Percentiles rank a stretch among this genome's conserved stretches.
phyloP scores from a whole-genome alignment of 30 jellyfish, hydroid and myxozoan genomes.

The Turritopsis dohrnii region DNA sequence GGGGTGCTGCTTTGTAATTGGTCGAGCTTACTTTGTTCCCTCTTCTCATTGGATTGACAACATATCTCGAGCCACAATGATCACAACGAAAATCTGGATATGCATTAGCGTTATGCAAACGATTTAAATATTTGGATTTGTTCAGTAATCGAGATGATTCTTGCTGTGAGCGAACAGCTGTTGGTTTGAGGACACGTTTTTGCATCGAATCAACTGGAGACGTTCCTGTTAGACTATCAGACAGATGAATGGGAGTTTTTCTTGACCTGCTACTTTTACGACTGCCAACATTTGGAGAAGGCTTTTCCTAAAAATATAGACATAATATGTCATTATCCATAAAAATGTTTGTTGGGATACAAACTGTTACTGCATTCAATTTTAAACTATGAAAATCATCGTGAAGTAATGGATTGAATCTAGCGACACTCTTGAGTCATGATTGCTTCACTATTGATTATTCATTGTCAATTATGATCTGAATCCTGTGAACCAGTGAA shows the following conservation, averaged over 20 bases:
- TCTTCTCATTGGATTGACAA: constrained; percentile 75
- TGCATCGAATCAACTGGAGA: constrained; percentile 8
- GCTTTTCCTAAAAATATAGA: background rate
- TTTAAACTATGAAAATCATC: too few species aligned
- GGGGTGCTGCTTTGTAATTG: constrained; percentile 75
- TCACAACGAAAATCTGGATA: constrained; percentile 59
- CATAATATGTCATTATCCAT: too few species aligned
- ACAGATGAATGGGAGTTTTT: constrained; percentile 11
- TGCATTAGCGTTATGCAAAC: constrained; percentile 12
- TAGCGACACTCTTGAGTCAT: too few species aligned
- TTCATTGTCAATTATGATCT: too few species aligned
- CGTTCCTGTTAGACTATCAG: background rate
- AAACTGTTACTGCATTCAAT: too few species aligned
- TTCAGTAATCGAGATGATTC: background rate
- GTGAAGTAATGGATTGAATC: too few species aligned
- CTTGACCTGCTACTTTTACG: constrained; percentile 10
- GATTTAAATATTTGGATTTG: background rate
- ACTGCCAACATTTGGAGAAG: background rate
- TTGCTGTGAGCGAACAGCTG: background rate
- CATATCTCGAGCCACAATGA: constrained; percentile 65
- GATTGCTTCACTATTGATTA: too few species aligned
- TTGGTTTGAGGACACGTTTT: background rate
- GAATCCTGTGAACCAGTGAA: too few species aligned
- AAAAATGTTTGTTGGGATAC: too few species aligned
- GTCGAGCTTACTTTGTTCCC: constrained; percentile 55